These are phyloP conservation scores for Heterodera schachtii DNA, from an alignment of 1,140 invertebrate species.

Conservation along the genomic window DNA sequence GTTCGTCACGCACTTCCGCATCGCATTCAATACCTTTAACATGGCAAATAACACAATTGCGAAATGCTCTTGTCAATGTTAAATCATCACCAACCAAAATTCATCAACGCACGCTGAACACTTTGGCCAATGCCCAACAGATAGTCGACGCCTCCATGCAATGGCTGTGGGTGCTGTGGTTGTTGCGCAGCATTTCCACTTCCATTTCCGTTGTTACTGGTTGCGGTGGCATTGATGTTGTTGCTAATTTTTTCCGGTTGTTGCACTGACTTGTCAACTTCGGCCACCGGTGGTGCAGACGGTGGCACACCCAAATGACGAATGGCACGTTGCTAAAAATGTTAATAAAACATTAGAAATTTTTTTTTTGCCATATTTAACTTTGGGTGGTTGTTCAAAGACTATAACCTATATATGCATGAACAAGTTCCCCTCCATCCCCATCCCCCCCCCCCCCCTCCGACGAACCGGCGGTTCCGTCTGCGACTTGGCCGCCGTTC, in stretches of 20 bases:
- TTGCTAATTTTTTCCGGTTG: background rate
- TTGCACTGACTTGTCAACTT: background rate
- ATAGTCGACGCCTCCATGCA: conserved; percentile 33
- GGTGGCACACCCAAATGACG: background rate
- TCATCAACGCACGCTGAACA: conserved; percentile 41
- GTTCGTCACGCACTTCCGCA: conserved; percentile 35
- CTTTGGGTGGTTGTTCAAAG: too few species aligned
- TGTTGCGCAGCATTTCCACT: too few species aligned
- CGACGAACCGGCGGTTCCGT: too few species aligned
- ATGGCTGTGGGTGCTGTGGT: too few species aligned
- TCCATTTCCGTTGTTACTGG: too few species aligned
- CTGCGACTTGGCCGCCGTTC: too few species aligned
- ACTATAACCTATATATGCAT: too few species aligned
- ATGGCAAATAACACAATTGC: conserved; percentile 5
- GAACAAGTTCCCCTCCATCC: too few species aligned
- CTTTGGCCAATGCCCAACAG: conserved; percentile 42
- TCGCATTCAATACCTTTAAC: conserved; percentile 47
- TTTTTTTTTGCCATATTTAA: too few species aligned
- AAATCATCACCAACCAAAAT: conserved; percentile 37
- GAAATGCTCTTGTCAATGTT: background rate
- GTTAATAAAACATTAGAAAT: background rate
- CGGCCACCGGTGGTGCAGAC: background rate
- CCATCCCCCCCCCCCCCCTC: too few species aligned
- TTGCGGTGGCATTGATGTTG: background rate
- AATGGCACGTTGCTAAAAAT: background rate